These are phyloP conservation scores for Drosophila kokeensis DNA, from an alignment of 2,888 invertebrate species.

Conservation along the genomic window DNA sequence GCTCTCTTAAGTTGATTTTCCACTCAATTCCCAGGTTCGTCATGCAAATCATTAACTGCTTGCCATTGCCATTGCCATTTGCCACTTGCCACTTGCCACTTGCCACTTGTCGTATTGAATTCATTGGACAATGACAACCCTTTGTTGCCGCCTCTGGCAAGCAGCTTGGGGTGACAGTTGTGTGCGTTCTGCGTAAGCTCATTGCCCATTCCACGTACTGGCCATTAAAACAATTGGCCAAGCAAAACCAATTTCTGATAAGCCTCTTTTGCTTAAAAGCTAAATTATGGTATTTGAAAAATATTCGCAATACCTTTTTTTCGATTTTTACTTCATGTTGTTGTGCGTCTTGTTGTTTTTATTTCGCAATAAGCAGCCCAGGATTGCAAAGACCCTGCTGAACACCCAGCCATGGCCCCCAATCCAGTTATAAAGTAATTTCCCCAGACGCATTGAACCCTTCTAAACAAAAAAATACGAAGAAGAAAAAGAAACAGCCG, in stretches of 20 bases:
- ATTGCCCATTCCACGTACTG: slow-evolving; percentile 53
- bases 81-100: slow-evolving; percentile 15
- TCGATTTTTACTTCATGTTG: background rate
- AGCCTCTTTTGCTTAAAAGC: slow-evolving; percentile 80
- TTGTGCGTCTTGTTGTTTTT: background rate
- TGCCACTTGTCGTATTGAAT: slow-evolving; percentile 39
- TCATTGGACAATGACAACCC: slow-evolving; percentile 22
- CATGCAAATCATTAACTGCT: slow-evolving; percentile 37
- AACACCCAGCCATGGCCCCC: slow-evolving; percentile 25
- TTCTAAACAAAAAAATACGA: slow-evolving; percentile 48
- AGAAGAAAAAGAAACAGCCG: slow-evolving; percentile 17
- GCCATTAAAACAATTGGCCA: slow-evolving; percentile 78
- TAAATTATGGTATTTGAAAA: slow-evolving; percentile 76
- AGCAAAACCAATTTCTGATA: slow-evolving; percentile 79
- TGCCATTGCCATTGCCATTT: slow-evolving; percentile 18
- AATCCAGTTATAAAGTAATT: slow-evolving; percentile 69
- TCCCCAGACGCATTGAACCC: slow-evolving; percentile 78
- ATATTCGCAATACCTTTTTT: slow-evolving; percentile 53
- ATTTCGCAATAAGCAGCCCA: slow-evolving; percentile 26
- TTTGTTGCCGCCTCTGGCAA: background rate
- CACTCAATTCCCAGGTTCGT: slow-evolving; percentile 17
- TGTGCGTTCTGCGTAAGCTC: slow-evolving; percentile 43
- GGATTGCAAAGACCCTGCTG: slow-evolving; percentile 5
- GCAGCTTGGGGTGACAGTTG: slow-evolving; percentile 51
- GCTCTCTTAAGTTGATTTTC: slow-evolving; percentile 5